Base-by-base conservation (phyloP, 1,140 invertebrate species). In the Phocides pigmalion region DNA sequence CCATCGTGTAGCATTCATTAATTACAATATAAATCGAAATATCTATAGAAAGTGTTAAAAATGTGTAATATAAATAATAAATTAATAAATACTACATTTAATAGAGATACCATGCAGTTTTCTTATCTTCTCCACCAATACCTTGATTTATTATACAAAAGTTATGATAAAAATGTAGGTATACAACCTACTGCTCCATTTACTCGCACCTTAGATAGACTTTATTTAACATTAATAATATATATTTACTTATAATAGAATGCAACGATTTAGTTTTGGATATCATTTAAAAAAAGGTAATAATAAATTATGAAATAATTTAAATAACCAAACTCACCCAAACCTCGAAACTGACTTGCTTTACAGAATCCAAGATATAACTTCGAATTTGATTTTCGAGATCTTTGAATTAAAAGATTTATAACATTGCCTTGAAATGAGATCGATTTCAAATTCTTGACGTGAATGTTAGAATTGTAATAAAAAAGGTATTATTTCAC, bases 1-100 rank as follows among this genome's bases (percentile, higher is more conserved):
- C n/a, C n/a, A 16, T 59, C 16, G 17, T 59, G 41, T 59, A 32
- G 41, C 54, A 59, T 59, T 59, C 54, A 46, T 46, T 11, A 41
- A 59, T 32, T 32, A 59, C 41, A 46, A 32, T 3, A 32, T 16
- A 59, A 35, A 19, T 35, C 20, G 41, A 25, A 46, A n/a, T 32
- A 28, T 28, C 5, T 28, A 8, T 28, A 8, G 25, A 8, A 22
- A 4, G 1, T 28, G 25, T 28, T 4, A n/a, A n/a, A n/a, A 28
- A 28, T 28, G 25, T 32, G 28, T 32, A 32, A 32, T 32, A 32
- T 32, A 32, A 32, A 32, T 32, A 58, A 58, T 46, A 16, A 28
- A 32, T 8, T 32, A 25, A 25, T 12, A 41, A 25, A 25, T 44
- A 11, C 53, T 56, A 56, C 39, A 15, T 56, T 44, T 25, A 28